phyloP scores from a whole-genome alignment of 2,888 invertebrate species.

The Mechanitis mazaeus region DNA sequence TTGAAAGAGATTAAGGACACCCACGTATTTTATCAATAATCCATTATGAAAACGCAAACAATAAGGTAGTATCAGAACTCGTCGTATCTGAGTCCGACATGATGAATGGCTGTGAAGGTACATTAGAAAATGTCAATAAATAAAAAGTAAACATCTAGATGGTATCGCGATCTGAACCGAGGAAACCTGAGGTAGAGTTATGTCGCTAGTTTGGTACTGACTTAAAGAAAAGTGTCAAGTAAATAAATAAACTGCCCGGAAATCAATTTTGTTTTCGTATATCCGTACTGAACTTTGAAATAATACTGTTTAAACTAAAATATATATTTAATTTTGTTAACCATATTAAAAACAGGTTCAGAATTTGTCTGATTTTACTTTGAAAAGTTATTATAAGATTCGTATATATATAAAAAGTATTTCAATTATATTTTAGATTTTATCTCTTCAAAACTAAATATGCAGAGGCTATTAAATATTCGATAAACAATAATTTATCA shows the following conservation, averaged over 20 bases:
- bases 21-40: constrained; percentile 75
- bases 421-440: too few species aligned
- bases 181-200: constrained; percentile 48
- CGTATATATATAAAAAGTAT: too few species aligned
- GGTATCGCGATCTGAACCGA: constrained; percentile 47
- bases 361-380: too few species aligned
- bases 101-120: constrained; percentile 62
- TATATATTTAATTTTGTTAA: too few species aligned
- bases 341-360: too few species aligned
- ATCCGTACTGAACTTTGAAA: background rate
- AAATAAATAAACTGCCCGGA: constrained; percentile 7
- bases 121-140: constrained; percentile 76
- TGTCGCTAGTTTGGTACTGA: constrained; percentile 25
- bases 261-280: background rate
- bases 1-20: constrained; percentile 67
- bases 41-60: constrained; percentile 73
- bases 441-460: too few species aligned
- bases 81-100: constrained; percentile 52
- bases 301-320: background rate
- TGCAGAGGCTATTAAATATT: constrained; percentile 31
- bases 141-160: constrained; percentile 67
- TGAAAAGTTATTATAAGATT: too few species aligned
- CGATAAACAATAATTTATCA: constrained; percentile 39
- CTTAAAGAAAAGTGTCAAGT: constrained; percentile 17
- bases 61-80: constrained; percentile 66